Evolutionary conservation across 2,797 vertebrate genomes (phyloP), one percentile per base, ranked within the genome.

Genomic region (Staurois parvus): DNA sequence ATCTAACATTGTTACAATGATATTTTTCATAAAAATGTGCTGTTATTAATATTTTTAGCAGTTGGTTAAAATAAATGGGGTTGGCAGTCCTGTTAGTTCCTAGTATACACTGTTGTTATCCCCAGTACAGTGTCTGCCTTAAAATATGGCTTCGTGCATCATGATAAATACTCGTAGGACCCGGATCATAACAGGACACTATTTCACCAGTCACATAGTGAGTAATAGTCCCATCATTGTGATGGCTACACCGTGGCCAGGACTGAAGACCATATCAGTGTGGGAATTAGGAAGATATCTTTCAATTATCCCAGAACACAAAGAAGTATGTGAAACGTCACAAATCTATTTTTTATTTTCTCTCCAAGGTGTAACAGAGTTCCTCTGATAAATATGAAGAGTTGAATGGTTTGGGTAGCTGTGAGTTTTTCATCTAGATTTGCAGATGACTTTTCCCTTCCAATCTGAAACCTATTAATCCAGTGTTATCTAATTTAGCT

Each of bases 401-500:
- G 10, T 81, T 37, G 79, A 28, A 45, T 1, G 48, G 45, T 37
- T 72, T 72, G 26, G 68, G 48, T 37, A 62, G 70, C 48, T 37
- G 24, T 72, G 79, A 72, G 45, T 72, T 72, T 80, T 56, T 81
- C 78, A 56, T 80, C 67, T 56, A n/a, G 69, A 73, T 72, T 74
- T 82, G 70, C 70, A 81, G 48, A 81, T 81, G 79, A 73, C 79
- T 81, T 81, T 81, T 73, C 48, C 34, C 34, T 42, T 82, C 37
- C 80, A 64, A 82, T 82, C 56, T 62, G 70, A 74, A 73, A 74
- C 70, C 72, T 76, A 74, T 83, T 75, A 75, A 48, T 83, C 72
- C 81, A 68, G 72, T 75, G 59, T 75, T 75, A 83, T 83, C 72
- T 83, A 75, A 74, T 83, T 75, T 83, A 66, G 62, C 81, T 66